Conservation (phyloP, 2,113 vertebrate genomes). For the Onychostoma macrolepis region DNA sequence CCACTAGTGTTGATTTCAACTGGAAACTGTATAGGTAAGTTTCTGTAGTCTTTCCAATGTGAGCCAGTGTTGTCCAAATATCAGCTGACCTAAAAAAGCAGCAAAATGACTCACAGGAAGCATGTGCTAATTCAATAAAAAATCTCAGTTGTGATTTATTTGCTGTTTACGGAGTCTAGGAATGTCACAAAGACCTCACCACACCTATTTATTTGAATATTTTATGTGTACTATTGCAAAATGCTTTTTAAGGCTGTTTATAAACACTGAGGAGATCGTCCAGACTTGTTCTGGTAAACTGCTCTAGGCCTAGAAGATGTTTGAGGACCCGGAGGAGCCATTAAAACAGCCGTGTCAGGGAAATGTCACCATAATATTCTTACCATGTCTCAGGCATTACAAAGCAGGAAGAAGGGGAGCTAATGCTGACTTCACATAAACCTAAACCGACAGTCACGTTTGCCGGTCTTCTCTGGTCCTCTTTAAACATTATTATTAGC, state of each 20-base stretch:
- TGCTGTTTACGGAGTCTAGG: not conserved
- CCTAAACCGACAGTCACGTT: slow-evolving; percentile 5
- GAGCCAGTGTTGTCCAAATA: too few relatives aligned
- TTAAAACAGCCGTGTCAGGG: slow-evolving; percentile 22
- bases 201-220: not conserved
- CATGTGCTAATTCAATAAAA: too few relatives aligned
- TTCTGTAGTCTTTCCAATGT: not conserved
- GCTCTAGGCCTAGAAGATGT: not conserved
- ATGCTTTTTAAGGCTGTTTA: not conserved
- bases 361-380: slow-evolving; percentile 5
- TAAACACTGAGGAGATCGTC: not conserved
- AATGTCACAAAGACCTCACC: not conserved
- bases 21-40: not conserved
- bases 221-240: not conserved
- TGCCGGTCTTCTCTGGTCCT: not conserved
- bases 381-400: not conserved
- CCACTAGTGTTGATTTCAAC: not conserved
- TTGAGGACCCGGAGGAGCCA: not conserved
- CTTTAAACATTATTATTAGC: not conserved
- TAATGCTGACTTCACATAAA: slow-evolving; percentile 42
- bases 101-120: too few relatives aligned
- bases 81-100: too few relatives aligned
- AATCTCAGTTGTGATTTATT: not conserved
- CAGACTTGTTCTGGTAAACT: slow-evolving; percentile 18
- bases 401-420: slow-evolving; percentile 9